phyloP scores from a whole-genome alignment of 2,888 invertebrate species.

The Synanthedon vespiformis region DNA sequence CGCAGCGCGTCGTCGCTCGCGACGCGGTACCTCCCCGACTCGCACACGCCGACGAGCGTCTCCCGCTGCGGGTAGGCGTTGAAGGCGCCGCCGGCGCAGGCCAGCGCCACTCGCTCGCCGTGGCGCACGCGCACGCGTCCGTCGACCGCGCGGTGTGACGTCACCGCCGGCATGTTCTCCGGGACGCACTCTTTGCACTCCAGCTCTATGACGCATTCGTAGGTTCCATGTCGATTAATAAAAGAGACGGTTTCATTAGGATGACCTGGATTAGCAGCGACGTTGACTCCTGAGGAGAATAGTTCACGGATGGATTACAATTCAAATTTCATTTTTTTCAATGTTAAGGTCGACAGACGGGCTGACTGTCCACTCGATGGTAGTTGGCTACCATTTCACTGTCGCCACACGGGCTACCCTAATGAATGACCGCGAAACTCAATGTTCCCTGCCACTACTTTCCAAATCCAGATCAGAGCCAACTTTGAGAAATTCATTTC shows the following conservation, averaged over 20 bases:
- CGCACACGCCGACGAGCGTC: constrained; percentile 28
- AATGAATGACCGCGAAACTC: too few species aligned
- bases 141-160: constrained; percentile 32
- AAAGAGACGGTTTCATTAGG: not conserved
- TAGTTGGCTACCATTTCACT: too few species aligned
- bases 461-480: too few species aligned
- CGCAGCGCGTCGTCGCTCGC: constrained; percentile 23
- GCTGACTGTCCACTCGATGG: too few species aligned
- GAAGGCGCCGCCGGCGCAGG: constrained; percentile 46
- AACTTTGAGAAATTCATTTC: too few species aligned
- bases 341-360: too few species aligned
- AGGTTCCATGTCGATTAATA: constrained; percentile 3
- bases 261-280: too few species aligned
- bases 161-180: constrained; percentile 56
- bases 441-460: too few species aligned
- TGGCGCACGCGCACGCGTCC: constrained; percentile 20
- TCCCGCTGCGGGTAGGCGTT: constrained; percentile 34
- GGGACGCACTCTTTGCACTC: constrained; percentile 55
- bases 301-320: not conserved
- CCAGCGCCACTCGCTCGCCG: constrained; percentile 37
- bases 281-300: too few species aligned
- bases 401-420: too few species aligned
- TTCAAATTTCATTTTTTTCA: not conserved
- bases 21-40: constrained; percentile 37
- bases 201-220: constrained; percentile 43